Percentiles rank a stretch among this genome's conserved stretches.
Evolutionary conservation across 2,113 vertebrate genomes (phyloP).

Genomic region (Gavialis gangeticus): DNA sequence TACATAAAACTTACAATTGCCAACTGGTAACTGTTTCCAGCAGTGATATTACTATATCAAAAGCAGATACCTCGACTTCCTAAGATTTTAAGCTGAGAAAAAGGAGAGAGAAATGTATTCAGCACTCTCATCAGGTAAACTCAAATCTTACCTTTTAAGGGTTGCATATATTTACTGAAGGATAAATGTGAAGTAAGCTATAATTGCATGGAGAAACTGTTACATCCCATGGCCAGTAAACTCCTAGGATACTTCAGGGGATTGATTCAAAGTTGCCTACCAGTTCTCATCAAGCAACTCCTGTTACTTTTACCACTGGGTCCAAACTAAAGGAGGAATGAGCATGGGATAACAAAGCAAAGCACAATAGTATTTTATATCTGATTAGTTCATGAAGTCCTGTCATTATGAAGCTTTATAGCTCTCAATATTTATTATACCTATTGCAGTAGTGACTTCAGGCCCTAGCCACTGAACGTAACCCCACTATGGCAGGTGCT

Average conservation of each 20-base stretch:
- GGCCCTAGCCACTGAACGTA: neutral
- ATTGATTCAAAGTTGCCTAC: slow-evolving; percentile 52
- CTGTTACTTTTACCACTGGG: slow-evolving; percentile 62
- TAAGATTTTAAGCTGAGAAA: slow-evolving; percentile 14
- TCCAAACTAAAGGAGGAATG: slow-evolving; percentile 39
- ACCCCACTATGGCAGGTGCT: neutral
- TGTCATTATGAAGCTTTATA: neutral
- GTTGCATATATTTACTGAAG: slow-evolving; percentile 49
- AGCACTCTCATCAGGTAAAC: slow-evolving; percentile 46
- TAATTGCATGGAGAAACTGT: slow-evolving; percentile 32
- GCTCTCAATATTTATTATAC: neutral
- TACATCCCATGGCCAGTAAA: slow-evolving; percentile 60
- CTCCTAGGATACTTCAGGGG: slow-evolving; percentile 48
- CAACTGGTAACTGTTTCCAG: slow-evolving; percentile 37
- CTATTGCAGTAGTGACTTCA: neutral
- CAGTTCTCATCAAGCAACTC: slow-evolving; percentile 24
- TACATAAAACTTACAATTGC: slow-evolving; percentile 53
- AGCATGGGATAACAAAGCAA: slow-evolving; percentile 24
- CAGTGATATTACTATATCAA: slow-evolving; percentile 33
- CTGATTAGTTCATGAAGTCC: slow-evolving; percentile 1
- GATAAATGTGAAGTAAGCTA: slow-evolving; percentile 44
- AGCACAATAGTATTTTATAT: neutral
- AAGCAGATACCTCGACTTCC: slow-evolving; percentile 37
- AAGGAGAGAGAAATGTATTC: neutral
- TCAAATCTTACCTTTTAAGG: slow-evolving; percentile 46